A percentile compares a stretch with the other conserved stretches of the same genome.
These are phyloP conservation scores for Copidosoma aretas DNA, from an alignment of 2,888 invertebrate species.

Conservation along the genomic window DNA sequence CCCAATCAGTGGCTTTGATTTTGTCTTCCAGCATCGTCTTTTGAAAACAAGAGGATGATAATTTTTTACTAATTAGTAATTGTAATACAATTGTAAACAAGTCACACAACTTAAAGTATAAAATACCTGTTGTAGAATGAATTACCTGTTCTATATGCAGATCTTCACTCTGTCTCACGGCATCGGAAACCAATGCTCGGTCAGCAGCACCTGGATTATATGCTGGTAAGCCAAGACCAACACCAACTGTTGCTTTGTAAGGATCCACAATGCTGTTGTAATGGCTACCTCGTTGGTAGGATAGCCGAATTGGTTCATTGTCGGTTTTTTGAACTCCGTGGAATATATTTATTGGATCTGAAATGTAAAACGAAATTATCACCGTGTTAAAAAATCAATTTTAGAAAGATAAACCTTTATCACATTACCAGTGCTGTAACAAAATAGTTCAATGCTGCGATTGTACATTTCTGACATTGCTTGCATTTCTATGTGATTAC, in stretches of 20 bases:
- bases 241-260: conserved; percentile 80
- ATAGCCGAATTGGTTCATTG: conserved; percentile 80
- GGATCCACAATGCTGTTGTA: conserved; percentile 90
- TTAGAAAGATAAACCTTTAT: conserved; percentile 13
- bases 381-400: conserved; percentile 4
- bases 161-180: conserved; percentile 79
- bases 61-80: conserved; percentile 9
- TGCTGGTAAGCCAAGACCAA: conserved; percentile 83
- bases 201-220: conserved; percentile 79
- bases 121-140: too few relatives aligned
- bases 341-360: conserved; percentile 87
- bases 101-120: neutral
- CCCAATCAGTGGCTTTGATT: conserved; percentile 87
- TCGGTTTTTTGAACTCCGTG: conserved; percentile 78
- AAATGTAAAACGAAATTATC: conserved; percentile 53
- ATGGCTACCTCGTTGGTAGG: conserved; percentile 86
- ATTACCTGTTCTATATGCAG: conserved; percentile 78
- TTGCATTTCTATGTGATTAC: conserved; percentile 91
- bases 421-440: conserved; percentile 72
- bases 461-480: conserved; percentile 90
- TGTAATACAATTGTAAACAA: neutral
- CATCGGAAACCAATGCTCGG: conserved; percentile 75
- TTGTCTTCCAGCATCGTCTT: conserved; percentile 91
- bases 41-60: conserved; percentile 10
- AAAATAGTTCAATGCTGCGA: conserved; percentile 85